Conservation (phyloP, 2,888 invertebrate genomes). For the Acanthosepion pharaonis region DNA sequence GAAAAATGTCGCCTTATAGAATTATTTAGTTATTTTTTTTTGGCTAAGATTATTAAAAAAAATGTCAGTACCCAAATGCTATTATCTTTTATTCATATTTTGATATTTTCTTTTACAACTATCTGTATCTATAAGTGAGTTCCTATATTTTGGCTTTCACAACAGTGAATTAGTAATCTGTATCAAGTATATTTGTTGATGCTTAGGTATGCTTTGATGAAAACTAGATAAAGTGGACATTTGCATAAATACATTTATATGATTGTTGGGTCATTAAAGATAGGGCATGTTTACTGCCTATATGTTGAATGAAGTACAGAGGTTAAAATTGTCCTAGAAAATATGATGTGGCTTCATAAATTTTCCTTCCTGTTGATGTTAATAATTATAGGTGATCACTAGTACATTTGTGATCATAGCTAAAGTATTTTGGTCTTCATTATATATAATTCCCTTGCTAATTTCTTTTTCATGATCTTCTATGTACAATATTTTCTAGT, state of each 20-base stretch:
- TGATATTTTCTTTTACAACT: background rate
- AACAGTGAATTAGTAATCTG: background rate
- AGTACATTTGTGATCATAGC: background rate
- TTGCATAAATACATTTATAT: background rate
- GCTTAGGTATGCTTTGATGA: background rate
- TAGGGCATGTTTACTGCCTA: background rate
- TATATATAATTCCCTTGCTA: background rate
- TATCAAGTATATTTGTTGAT: background rate
- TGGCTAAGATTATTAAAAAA: background rate
- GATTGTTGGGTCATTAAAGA: background rate
- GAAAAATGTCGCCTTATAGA: background rate
- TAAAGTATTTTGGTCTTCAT: background rate
- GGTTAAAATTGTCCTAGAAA: background rate
- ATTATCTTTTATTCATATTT: background rate
- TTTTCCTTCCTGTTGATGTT: background rate
- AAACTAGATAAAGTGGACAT: background rate
- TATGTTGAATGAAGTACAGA: background rate
- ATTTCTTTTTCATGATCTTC: background rate
- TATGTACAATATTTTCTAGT: background rate
- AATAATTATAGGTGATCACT: background rate
- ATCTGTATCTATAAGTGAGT: background rate
- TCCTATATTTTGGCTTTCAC: background rate
- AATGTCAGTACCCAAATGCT: background rate
- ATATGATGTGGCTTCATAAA: background rate
- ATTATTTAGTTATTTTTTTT: background rate